Percentiles rank a stretch among this genome's conserved stretches.
Conservation (phyloP, 2,797 vertebrate species). For the Knipowitschia caucasica region DNA sequence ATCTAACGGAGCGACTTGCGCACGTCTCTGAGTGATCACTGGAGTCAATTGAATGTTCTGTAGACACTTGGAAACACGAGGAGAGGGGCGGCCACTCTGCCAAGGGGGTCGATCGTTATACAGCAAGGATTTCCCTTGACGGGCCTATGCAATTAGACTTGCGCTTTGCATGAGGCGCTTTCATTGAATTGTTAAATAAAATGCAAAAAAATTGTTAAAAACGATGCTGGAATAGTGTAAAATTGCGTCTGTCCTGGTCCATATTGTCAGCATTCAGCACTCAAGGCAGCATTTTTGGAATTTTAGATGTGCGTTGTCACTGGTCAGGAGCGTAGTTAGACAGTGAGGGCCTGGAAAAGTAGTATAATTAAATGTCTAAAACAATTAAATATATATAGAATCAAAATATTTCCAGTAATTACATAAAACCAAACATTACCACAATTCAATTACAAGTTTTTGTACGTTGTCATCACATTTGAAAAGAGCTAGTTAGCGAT, state of each 20-base stretch:
- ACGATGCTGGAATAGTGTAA: background rate
- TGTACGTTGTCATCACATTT: background rate
- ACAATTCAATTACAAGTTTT: background rate
- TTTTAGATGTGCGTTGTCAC: too few relatives aligned
- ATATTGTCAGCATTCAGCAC: background rate
- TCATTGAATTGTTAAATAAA: background rate
- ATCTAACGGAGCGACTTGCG: background rate
- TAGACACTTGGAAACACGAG: constrained; percentile 23
- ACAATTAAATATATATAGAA: background rate
- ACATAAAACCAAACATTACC: background rate
- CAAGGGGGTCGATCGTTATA: constrained; percentile 26
- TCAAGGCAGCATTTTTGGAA: background rate
- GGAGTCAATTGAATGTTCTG: constrained; percentile 31
- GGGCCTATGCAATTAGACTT: too few relatives aligned
- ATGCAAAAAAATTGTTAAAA: background rate
- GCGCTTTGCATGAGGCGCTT: background rate
- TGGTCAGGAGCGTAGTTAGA: too few relatives aligned
- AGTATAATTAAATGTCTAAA: too few relatives aligned
- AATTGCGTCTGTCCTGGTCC: background rate
- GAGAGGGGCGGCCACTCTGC: background rate
- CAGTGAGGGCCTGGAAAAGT: too few relatives aligned
- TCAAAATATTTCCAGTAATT: background rate
- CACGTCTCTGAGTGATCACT: constrained; percentile 26
- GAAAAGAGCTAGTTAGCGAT: background rate
- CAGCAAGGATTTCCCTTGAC: constrained; percentile 2